Evolutionary conservation across 2,888 invertebrate genomes (phyloP).

Genomic region (Chelonus formosanus): DNA sequence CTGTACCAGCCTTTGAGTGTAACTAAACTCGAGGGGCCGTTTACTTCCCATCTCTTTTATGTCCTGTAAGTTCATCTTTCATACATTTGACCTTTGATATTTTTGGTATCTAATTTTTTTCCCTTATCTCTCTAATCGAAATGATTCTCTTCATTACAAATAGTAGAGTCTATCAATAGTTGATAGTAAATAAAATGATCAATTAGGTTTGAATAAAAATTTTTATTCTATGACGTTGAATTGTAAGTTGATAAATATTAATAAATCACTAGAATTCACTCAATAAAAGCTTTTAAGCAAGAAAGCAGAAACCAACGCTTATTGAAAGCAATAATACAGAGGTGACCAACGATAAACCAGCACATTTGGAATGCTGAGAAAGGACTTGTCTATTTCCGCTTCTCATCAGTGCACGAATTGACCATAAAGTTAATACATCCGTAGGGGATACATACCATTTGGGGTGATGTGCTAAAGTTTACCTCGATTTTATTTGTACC

Average conservation of each 20-base stretch:
- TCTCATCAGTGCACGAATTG: constrained; percentile 48
- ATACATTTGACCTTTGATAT: constrained; percentile 31
- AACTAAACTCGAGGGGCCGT: constrained; percentile 41
- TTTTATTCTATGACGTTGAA: too few species aligned
- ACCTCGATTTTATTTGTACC: constrained; percentile 11
- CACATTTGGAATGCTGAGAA: constrained; percentile 43
- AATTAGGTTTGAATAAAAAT: too few species aligned
- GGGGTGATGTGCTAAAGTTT: constrained; percentile 14
- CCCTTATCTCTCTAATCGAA: not conserved
- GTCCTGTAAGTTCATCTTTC: constrained; percentile 44
- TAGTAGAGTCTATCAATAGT: not conserved
- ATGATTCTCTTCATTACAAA: not conserved
- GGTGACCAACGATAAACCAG: constrained; percentile 54
- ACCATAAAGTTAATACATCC: constrained; percentile 60
- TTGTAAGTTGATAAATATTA: not conserved
- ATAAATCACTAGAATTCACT: constrained; percentile 8
- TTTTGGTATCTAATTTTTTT: constrained; percentile 13
- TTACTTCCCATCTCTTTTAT: constrained; percentile 42
- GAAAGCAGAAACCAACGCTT: constrained; percentile 37
- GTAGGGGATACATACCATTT: constrained; percentile 43
- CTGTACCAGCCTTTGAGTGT: constrained; percentile 30
- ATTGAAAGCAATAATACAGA: constrained; percentile 33
- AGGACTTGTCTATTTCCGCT: constrained; percentile 54
- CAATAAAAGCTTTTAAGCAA: constrained; percentile 38
- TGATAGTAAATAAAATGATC: not conserved